phyloP scores from a whole-genome alignment of 92 coral and sea anemone species.

The Epizoanthus scotinus region DNA sequence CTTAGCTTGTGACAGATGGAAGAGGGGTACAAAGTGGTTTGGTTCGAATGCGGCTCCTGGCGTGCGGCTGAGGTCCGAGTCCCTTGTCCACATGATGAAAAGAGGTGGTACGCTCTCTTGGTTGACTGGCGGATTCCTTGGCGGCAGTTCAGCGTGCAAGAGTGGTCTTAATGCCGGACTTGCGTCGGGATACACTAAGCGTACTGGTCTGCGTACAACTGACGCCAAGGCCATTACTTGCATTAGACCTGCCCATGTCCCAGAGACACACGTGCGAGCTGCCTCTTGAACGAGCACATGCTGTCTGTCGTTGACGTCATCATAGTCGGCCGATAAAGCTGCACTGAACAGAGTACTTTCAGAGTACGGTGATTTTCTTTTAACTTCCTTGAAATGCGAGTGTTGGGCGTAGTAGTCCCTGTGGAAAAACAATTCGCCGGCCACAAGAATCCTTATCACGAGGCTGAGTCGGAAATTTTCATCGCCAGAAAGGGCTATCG shows the following conservation, averaged over 20 bases:
- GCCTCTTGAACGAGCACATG: conserved; percentile 43
- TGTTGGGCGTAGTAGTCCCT: conserved; percentile 35
- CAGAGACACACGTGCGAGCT: conserved; percentile 39
- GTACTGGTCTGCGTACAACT: conserved; percentile 28
- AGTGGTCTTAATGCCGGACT: conserved; percentile 43
- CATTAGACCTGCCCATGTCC: conserved; percentile 37
- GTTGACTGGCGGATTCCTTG: neutral
- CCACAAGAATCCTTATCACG: conserved; percentile 21
- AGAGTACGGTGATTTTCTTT: conserved; percentile 24
- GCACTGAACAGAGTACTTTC: conserved; percentile 44
- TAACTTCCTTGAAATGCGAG: conserved; percentile 39
- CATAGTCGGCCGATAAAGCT: conserved; percentile 31
- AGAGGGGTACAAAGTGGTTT: conserved; percentile 44
- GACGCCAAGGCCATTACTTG: conserved; percentile 32
- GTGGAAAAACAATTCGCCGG: conserved; percentile 40
- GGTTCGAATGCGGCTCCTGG: conserved; percentile 31
- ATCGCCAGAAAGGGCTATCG: neutral
- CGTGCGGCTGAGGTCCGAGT: conserved; percentile 15
- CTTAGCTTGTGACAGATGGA: neutral
- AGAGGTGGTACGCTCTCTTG: conserved; percentile 1
- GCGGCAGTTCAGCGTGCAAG: conserved; percentile 32
- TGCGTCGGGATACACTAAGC: conserved; percentile 45
- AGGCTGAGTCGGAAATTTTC: neutral
- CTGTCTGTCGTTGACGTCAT: conserved; percentile 24
- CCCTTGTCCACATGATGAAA: conserved; percentile 46